A percentile compares a stretch with the other conserved stretches of the same genome.
Conservation (phyloP, 2,113 vertebrate genomes). For the Serinus canaria region DNA sequence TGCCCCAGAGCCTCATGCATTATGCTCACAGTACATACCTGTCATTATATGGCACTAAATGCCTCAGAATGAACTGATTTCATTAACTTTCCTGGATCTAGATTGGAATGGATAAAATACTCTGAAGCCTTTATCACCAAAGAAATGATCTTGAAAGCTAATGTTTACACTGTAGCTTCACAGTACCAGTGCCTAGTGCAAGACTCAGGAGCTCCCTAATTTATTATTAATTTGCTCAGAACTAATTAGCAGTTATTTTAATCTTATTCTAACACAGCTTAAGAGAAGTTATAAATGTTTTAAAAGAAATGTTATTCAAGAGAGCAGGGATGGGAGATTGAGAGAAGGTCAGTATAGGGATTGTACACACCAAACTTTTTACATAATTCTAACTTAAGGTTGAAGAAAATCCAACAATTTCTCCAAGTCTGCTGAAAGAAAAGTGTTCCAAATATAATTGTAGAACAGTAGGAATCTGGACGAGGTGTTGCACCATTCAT, state of each 20-base stretch:
- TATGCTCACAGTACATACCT: background rate
- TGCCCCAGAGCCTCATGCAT: slow-evolving; percentile 17
- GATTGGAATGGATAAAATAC: background rate
- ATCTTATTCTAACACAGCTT: background rate
- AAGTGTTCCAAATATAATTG: background rate
- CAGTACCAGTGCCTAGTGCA: background rate
- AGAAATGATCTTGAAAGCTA: background rate
- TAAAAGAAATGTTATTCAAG: background rate
- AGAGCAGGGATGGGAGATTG: accelerated
- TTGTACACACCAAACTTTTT: background rate
- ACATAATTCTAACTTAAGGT: background rate
- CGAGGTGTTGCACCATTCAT: background rate
- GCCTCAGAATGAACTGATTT: background rate
- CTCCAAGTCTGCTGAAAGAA: background rate
- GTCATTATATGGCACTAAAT: slow-evolving; percentile 10
- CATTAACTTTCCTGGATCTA: slow-evolving; percentile 8
- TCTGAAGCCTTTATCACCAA: background rate
- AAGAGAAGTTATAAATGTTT: background rate
- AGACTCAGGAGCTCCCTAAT: background rate
- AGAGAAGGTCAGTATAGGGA: background rate
- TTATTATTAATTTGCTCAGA: background rate
- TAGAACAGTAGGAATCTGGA: background rate
- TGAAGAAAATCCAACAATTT: background rate
- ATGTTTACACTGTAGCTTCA: background rate
- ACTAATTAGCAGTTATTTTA: background rate